Evolutionary conservation across 2,888 invertebrate genomes (phyloP).

Genomic region (Cantharis lateralis): DNA sequence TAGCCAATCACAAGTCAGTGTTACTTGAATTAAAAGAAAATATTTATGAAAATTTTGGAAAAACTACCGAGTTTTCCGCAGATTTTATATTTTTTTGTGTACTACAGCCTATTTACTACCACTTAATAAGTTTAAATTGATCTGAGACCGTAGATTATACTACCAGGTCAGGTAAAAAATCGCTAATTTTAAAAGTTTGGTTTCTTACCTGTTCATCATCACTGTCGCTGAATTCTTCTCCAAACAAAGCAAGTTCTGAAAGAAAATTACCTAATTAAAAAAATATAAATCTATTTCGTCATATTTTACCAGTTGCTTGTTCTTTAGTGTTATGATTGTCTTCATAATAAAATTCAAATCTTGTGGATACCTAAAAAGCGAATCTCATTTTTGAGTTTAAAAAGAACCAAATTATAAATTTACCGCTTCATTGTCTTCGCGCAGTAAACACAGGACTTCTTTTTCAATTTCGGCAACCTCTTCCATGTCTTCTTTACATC

Average conservation of each 20-base stretch:
- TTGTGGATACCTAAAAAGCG: conserved; percentile 33
- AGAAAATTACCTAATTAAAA: neutral
- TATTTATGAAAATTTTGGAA: too few relatives aligned
- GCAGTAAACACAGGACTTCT: conserved; percentile 66
- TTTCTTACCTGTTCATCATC: conserved; percentile 17
- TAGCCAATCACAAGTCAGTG: too few relatives aligned
- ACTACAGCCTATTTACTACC: too few relatives aligned
- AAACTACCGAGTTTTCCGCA: too few relatives aligned
- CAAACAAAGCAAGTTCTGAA: conserved; percentile 30
- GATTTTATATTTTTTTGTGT: too few relatives aligned
- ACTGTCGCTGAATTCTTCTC: conserved; percentile 31
- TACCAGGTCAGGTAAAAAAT: too few relatives aligned
- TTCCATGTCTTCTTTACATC: conserved; percentile 65
- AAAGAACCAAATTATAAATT: conserved; percentile 43
- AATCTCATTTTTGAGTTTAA: neutral
- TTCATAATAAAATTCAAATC: conserved; percentile 34
- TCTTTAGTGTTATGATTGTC: neutral
- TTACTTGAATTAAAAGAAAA: too few relatives aligned
- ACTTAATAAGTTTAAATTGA: too few relatives aligned
- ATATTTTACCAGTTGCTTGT: conserved; percentile 10
- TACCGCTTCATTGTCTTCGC: conserved; percentile 67
- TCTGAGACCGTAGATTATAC: too few relatives aligned
- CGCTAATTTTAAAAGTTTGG: neutral
- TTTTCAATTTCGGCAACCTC: conserved; percentile 72
- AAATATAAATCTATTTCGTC: neutral